Percentiles rank a stretch among this genome's conserved stretches.
Conservation (phyloP, 2,888 invertebrate species). For the Leptodirus hochenwartii region DNA sequence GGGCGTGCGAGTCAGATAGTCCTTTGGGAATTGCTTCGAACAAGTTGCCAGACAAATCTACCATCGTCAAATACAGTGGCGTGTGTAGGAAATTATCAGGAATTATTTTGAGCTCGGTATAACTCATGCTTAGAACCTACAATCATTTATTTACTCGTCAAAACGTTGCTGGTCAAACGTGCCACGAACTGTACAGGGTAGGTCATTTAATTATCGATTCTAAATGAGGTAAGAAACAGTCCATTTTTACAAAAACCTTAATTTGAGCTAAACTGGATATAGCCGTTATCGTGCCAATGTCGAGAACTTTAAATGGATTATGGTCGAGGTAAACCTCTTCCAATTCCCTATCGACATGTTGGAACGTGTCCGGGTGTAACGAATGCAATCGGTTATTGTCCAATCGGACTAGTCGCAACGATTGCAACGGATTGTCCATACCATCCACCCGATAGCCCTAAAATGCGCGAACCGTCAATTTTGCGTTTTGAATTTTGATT, state of each 20-base stretch:
- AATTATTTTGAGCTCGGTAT: constrained; percentile 40
- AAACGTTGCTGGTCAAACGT: constrained; percentile 1
- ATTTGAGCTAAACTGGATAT: constrained; percentile 42
- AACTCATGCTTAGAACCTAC: constrained; percentile 48
- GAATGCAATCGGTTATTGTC: constrained; percentile 52
- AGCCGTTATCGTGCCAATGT: constrained; percentile 42
- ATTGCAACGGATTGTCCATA: constrained; percentile 37
- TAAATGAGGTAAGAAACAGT: constrained; percentile 1
- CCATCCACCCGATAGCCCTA: constrained; percentile 40
- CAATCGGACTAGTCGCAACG: constrained; percentile 41
- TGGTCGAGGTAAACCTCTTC: constrained; percentile 47
- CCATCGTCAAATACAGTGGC: constrained; percentile 38
- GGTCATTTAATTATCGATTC: constrained; percentile 5
- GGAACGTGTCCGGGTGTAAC: constrained; percentile 54
- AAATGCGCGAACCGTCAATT: constrained; percentile 13
- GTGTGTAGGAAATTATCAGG: constrained; percentile 50
- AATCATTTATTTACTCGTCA: constrained; percentile 6
- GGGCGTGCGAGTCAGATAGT: constrained; percentile 36
- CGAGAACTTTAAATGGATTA: constrained; percentile 55
- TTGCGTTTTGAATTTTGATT: background rate
- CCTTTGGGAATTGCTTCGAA: constrained; percentile 40
- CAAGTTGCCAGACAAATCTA: constrained; percentile 50
- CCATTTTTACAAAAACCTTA: constrained; percentile 31
- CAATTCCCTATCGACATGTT: constrained; percentile 45
- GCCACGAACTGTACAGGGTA: background rate